Evolutionary conservation across 2,888 invertebrate genomes (phyloP), one percentile per base, ranked within the genome.

Genomic region (Adelognathus sp.): DNA sequence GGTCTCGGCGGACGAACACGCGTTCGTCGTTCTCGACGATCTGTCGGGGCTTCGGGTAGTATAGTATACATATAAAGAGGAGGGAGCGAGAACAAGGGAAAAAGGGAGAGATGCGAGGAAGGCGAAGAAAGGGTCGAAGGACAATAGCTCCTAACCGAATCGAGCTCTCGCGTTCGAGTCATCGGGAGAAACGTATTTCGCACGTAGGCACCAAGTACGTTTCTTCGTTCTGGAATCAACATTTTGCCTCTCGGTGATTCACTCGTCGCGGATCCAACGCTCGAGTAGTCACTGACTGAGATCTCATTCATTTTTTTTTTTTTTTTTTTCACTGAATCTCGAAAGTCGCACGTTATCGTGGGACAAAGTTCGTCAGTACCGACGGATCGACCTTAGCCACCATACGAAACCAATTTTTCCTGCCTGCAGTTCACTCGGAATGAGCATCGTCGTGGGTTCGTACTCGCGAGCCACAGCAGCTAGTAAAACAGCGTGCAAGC

Each of bases 401-500:
- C 50, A 50, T 21, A n/a, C 24, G 50, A 21, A 50, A 21, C 21
- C 2, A 24, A 21, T 21, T 50, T 11, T 21, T 11, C 21, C n/a
- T n/a, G n/a, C 3, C 11, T 11, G 50, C 50, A 1, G 21, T 24
- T 24, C 21, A 58, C 33, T 33, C 9, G 27, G 41, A 52, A 56
- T 44, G 16, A 54, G 24, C 11, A 46, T 46, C 21, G 33, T 31
- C 36, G 31, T 24, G n/a, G n/a, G n/a, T n/a, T n/a, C n/a, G n/a
- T n/a, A n/a, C n/a, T 24, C 66, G 54, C n/a, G 21, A 66, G 71
- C 50, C 33, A 27, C 60, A 29, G 29, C 56, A 64, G 41, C 61
- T 3, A 14, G 66, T 50, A 60, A 60, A 21, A 11, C 50, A 50
- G 50, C 50, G 24, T n/a, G n/a, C n/a, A n/a, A n/a, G n/a, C 52